phyloP scores from a whole-genome alignment of 1,140 invertebrate genomes.

The Drosophila ohnishii region DNA sequence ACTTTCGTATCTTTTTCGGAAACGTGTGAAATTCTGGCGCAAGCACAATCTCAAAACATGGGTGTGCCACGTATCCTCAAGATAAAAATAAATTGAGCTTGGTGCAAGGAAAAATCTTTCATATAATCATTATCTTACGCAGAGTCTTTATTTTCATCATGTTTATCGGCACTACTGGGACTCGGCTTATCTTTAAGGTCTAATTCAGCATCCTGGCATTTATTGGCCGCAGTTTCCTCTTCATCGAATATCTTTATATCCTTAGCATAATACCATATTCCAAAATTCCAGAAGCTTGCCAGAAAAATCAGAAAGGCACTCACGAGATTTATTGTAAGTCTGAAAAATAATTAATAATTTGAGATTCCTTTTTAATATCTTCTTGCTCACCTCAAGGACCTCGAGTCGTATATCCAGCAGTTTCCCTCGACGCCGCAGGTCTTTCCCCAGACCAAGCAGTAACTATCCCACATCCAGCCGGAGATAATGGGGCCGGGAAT shows the following conservation, averaged over 20 bases:
- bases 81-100: neutral
- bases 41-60: neutral
- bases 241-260: slow-evolving; percentile 88
- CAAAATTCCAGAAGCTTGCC: slow-evolving; percentile 87
- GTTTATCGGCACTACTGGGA: neutral
- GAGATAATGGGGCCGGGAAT: slow-evolving; percentile 89
- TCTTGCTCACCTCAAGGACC: slow-evolving; percentile 84
- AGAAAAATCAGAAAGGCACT: slow-evolving; percentile 86
- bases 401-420: slow-evolving; percentile 89
- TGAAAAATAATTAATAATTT: slow-evolving; percentile 11
- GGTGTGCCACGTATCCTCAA: slow-evolving; percentile 1
- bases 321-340: slow-evolving; percentile 86
- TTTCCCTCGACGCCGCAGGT: slow-evolving; percentile 88
- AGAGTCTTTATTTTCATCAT: neutral
- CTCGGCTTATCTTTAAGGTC: slow-evolving; percentile 22
- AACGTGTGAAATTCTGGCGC: slow-evolving; percentile 11
- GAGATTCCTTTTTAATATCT: too few species aligned
- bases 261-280: slow-evolving; percentile 88
- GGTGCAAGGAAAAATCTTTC: neutral
- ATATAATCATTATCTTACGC: neutral
- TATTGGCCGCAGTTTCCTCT: slow-evolving; percentile 76
- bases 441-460: slow-evolving; percentile 89
- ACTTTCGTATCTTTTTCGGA: slow-evolving; percentile 8
- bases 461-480: slow-evolving; percentile 88
- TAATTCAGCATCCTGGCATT: neutral